Percentiles rank a stretch among this genome's conserved stretches.
These are phyloP conservation scores for Phataginus tricuspis DNA, from an alignment of 2,797 vertebrate species.

Conservation along the genomic window DNA sequence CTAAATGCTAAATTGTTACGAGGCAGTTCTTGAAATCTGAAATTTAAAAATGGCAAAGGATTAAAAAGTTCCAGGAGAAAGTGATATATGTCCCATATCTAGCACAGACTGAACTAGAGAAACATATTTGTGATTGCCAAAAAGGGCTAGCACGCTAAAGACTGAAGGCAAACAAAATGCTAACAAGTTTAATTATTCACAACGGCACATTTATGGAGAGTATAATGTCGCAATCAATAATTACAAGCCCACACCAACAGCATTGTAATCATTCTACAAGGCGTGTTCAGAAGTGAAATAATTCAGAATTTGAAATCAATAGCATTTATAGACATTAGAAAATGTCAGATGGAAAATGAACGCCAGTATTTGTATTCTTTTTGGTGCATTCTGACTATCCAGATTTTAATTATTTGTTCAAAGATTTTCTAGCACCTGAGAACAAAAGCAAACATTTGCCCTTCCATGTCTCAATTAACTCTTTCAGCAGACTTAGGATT, in stretches of 20 bases:
- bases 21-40: constrained; percentile 70
- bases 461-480: neutral
- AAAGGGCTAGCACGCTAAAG: constrained; percentile 39
- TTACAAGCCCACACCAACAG: constrained; percentile 73
- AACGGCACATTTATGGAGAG: constrained; percentile 75
- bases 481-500: neutral
- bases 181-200: constrained; percentile 78
- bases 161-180: constrained; percentile 73
- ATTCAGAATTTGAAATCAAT: constrained; percentile 79
- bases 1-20: constrained; percentile 69
- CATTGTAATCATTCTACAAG: constrained; percentile 68
- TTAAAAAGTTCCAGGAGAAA: constrained; percentile 55
- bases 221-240: constrained; percentile 76
- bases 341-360: constrained; percentile 76
- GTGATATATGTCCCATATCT: neutral
- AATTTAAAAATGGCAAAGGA: constrained; percentile 43
- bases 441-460: constrained; percentile 16
- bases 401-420: constrained; percentile 60
- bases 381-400: neutral
- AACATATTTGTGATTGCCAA: constrained; percentile 43
- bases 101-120: constrained; percentile 16
- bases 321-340: constrained; percentile 73
- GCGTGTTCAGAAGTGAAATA: constrained; percentile 70
- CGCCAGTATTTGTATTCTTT: constrained; percentile 42
- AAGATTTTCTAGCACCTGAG: constrained; percentile 33